Base-by-base conservation (phyloP, 2,888 invertebrate genomes). In the Drosophila macrospina region DNA sequence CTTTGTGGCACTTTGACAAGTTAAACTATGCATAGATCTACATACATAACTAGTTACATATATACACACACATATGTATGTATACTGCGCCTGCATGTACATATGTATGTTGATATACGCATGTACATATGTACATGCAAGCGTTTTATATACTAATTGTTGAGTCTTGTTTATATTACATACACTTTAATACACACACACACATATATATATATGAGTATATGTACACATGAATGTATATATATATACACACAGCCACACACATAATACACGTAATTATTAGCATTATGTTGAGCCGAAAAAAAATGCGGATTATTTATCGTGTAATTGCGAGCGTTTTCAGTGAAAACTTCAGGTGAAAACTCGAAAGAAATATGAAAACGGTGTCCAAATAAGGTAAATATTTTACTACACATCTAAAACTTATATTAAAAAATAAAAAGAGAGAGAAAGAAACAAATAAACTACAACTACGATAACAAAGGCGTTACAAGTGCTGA, bases 261-360 rank as follows among this genome's bases (percentile, higher is more conserved):
- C 10, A 54, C 20, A 41, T 15, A 68, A 20, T 44, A 55, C 42
- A 44, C 61, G 55, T 59, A 75, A 54, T 54, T 54, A 73, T 69
- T 83, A 80, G 81, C 82, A 69, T 76, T 83, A 83, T 71, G 80
- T 81, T 86, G 84, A 36, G 56, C 41, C 61, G 42, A 34, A 20
- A 44, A 32, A 36, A 32, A 36, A 36, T 57, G 47, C 61, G 60
- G 45, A 65, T 64, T 63, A 32, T 51, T 52, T 48, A 74, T 72
- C 78, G 70, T 78, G 66, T 64, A 81, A 76, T 55, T 77, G 70
- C 77, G 88, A 83, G 83, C 83, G 83, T 88, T 83, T 83, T 83
- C 83, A 83, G 83, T 83, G 88, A 83, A 81, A 87, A 81, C 87
- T 75, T 80, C 81, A 69, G 74, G 68, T 80, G 84, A 74, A 37